Conservation (phyloP, 2,797 vertebrate genomes). For the Alauda arvensis region DNA sequence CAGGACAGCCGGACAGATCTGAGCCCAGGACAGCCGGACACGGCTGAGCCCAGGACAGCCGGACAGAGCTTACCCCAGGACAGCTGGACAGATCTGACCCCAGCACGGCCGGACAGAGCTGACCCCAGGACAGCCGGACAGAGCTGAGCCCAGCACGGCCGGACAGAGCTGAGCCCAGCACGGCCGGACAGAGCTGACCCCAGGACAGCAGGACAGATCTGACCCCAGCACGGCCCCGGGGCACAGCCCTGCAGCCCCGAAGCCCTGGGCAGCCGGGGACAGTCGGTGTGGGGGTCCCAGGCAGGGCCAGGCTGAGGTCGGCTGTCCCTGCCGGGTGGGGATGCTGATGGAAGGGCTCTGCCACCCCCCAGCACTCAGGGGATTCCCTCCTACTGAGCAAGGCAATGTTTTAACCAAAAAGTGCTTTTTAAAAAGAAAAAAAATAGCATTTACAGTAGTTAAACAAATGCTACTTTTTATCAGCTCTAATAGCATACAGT, state of each 20-base stretch:
- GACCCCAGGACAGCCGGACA: too few relatives aligned
- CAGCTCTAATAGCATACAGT: conserved; percentile 3
- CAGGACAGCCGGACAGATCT: too few relatives aligned
- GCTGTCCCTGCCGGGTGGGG: not conserved
- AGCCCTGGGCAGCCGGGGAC: not conserved
- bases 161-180: too few relatives aligned
- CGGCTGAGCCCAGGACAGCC: too few relatives aligned
- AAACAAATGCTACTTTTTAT: conserved; percentile 25
- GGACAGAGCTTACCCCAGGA: too few relatives aligned
- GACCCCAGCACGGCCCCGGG: not conserved
- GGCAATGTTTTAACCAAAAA: conserved; percentile 8
- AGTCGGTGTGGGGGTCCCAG: too few relatives aligned
- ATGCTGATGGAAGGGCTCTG: not conserved
- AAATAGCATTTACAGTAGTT: conserved; percentile 1
- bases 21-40: too few relatives aligned
- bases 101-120: not conserved
- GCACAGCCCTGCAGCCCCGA: not conserved
- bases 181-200: not conserved
- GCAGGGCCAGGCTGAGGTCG: too few relatives aligned
- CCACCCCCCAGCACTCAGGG: not conserved
- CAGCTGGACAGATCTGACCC: too few relatives aligned
- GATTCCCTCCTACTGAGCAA: not conserved
- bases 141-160: too few relatives aligned
- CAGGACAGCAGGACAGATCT: too few relatives aligned
- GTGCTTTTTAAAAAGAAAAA: not conserved